These are phyloP conservation scores for Nyctalus aviator DNA, from an alignment of 2,797 vertebrate species.

Conservation along the genomic window DNA sequence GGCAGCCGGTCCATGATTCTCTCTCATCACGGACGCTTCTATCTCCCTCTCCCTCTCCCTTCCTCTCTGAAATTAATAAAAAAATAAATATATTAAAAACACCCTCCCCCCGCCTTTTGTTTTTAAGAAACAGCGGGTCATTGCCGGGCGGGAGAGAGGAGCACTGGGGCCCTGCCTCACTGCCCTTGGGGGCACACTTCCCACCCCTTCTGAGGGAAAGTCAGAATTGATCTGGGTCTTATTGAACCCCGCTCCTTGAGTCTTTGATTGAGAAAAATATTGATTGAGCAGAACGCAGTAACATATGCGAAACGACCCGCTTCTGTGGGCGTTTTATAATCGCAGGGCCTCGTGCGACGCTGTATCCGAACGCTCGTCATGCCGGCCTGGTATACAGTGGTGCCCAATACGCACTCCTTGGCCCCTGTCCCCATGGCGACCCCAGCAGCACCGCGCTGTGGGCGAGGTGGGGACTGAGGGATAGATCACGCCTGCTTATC, in stretches of 20 bases:
- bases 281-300: slow-evolving; percentile 35
- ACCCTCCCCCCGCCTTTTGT: too few species aligned
- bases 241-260: slow-evolving; percentile 16
- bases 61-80: too few species aligned
- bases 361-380: not conserved
- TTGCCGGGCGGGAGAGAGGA: not conserved
- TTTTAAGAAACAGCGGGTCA: not conserved
- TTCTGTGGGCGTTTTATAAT: slow-evolving; percentile 22
- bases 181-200: slow-evolving; percentile 68
- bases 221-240: slow-evolving; percentile 72
- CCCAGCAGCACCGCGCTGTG: rapidly evolving
- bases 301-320: not conserved
- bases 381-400: not conserved
- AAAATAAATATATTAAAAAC: too few species aligned
- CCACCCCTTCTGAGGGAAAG: slow-evolving; percentile 69
- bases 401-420: not conserved
- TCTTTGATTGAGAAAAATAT: slow-evolving; percentile 49
- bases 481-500: not conserved
- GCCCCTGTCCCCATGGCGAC: rapidly evolving
- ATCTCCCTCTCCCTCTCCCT: too few species aligned
- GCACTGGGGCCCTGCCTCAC: slow-evolving; percentile 58
- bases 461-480: not conserved
- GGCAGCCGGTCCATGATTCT: too few species aligned
- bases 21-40: too few species aligned
- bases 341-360: not conserved